Base-by-base conservation (phyloP, 2,888 invertebrate genomes). In the Camponotus fellah region DNA sequence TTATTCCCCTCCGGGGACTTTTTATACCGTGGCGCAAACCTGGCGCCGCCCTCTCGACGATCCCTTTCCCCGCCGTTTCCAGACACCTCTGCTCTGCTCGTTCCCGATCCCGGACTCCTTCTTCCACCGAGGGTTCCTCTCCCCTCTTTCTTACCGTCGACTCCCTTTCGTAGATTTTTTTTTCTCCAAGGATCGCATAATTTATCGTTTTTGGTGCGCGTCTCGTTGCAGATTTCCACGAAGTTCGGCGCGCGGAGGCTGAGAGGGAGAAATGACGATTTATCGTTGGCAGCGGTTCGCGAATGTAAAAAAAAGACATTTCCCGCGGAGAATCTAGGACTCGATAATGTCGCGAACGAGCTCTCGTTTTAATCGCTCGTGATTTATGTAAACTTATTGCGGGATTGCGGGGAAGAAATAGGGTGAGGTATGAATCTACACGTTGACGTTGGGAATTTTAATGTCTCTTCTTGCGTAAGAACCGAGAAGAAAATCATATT, bases 31-130 rank as follows among this genome's bases (percentile, higher is more conserved):
- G 91, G 90, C 93, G 92, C 92, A 94, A 93, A 93, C 92, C 92
- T 93, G 93, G 94, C 94, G 93, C 94, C 94, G 94, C 94, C 94
- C 93, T 94, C 92, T 94, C 92, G 84, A 34, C 53, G 81, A 83
- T 87, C 85, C 89, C 85, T 86, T 89, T 82, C n/a, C 65, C 65
- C 72, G 43, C 32, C 46, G 66, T 64, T n/a, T 17, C 6, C 17
- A 17, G 43, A 46, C 58, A 56, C 53, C 43, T 84, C 71, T 40
- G 12, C 12, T 3, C 43, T n/a, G 10, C 49, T 14, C 46, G 46
- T 46, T 17, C 14, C 17, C 14, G 46, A 49, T 53, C n/a, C n/a
- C 6, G 53, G 53, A n/a, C 53, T n/a, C 49, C 62, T 32, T 69
- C 56, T 14, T 37, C 26, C 21, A 17, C 10, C 21, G 5, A 34